These are phyloP conservation scores for Nasonia vitripennis DNA, from an alignment of 1,140 invertebrate species.

Conservation along the genomic window DNA sequence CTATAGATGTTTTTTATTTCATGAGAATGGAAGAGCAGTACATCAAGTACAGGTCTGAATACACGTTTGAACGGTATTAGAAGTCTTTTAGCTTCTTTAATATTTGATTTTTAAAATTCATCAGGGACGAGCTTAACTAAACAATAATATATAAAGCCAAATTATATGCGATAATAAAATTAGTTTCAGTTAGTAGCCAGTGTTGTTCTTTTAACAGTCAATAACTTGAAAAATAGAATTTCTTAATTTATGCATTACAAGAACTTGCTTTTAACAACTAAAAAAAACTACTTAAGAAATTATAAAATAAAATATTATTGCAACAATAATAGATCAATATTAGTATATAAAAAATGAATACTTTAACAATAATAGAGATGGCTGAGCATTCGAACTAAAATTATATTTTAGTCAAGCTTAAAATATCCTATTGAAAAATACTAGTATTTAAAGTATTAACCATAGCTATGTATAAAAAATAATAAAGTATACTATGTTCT, in stretches of 20 bases:
- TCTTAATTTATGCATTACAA: background rate
- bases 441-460: background rate
- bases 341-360: conserved; percentile 4
- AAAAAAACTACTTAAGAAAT: background rate
- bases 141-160: background rate
- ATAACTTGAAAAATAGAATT: background rate
- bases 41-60: conserved; percentile 61
- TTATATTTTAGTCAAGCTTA: background rate
- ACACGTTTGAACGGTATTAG: conserved; percentile 64
- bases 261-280: background rate
- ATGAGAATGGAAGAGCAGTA: conserved; percentile 19
- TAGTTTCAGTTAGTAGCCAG: background rate
- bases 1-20: conserved; percentile 15
- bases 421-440: conserved; percentile 5
- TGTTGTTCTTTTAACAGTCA: background rate
- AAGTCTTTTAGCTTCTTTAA: conserved; percentile 36
- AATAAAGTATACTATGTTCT: background rate
- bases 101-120: conserved; percentile 4
- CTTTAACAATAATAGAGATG: background rate
- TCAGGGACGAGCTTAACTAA: background rate
- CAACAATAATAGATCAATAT: background rate
- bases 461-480: background rate
- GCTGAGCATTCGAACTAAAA: background rate
- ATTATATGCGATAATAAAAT: background rate
- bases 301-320: conserved; percentile 6